These are phyloP conservation scores for Drosophila auraria DNA, from an alignment of 1,140 invertebrate species.

Conservation along the genomic window DNA sequence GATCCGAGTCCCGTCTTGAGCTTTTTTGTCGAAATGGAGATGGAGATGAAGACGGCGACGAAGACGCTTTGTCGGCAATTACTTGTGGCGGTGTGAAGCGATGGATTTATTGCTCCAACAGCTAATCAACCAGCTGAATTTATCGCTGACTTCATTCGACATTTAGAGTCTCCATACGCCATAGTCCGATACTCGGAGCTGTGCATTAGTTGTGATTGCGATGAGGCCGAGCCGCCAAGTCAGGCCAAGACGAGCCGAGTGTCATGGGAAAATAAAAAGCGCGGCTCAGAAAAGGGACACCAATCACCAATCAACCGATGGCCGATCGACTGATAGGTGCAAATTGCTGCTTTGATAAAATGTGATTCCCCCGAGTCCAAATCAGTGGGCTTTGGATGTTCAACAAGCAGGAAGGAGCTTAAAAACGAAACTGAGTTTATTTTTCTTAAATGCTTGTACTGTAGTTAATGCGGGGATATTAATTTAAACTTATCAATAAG, in stretches of 20 bases:
- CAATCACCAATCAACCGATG: conserved; percentile 27
- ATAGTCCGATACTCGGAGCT: conserved; percentile 5
- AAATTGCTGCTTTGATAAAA: conserved; percentile 47
- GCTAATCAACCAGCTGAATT: conserved; percentile 79
- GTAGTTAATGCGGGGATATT: neutral
- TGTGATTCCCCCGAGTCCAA: conserved; percentile 34
- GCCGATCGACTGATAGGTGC: conserved; percentile 47
- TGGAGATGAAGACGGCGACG: conserved; percentile 52
- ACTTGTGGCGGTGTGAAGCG: conserved; percentile 73
- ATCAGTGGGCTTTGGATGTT: conserved; percentile 5
- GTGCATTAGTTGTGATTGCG: conserved; percentile 57
- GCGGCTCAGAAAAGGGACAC: conserved; percentile 29
- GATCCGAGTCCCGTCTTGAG: conserved; percentile 31
- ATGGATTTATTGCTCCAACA: conserved; percentile 75
- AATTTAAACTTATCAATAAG: neutral
- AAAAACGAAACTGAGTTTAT: conserved; percentile 10
- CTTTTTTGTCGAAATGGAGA: conserved; percentile 45
- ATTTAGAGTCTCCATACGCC: conserved; percentile 61
- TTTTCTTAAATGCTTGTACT: neutral
- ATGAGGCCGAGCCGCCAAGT: conserved; percentile 32
- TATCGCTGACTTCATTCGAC: conserved; percentile 75
- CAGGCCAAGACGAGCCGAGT: conserved; percentile 29
- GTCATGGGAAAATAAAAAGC: conserved; percentile 60
- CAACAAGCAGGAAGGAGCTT: conserved; percentile 14
- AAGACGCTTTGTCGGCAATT: conserved; percentile 73